Evolutionary conservation across 2,797 vertebrate species (phyloP), one percentile per base, ranked within the genome.

Genomic region (Eulemur coronatus): DNA sequence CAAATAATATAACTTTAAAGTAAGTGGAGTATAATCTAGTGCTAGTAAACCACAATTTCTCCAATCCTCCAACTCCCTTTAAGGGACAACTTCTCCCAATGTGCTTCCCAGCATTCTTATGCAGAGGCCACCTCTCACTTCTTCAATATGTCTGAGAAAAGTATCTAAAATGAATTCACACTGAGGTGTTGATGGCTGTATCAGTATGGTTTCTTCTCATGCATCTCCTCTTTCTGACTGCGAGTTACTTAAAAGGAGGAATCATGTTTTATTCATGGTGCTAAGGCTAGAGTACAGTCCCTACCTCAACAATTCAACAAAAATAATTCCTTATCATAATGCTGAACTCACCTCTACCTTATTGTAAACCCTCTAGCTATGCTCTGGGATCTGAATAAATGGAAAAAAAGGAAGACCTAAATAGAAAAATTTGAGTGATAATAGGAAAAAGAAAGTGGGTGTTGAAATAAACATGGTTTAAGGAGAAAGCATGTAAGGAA

Each of bases 241-340:
- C 84, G 85, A 96, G 67, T 96, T 97, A 96, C 85, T 96, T 96
- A 97, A 96, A 91, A 33, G 33, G 41, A 93, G 73, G n/a, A 75
- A 43, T 96, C 52, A 97, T 96, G 93, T 94, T 96, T 97, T 97
- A 97, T 97, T 97, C 84, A 59, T 96, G 75, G 86, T 87, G 69
- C 50, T 95, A 35, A 89, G 67, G 48, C 76, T 94, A 85, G 48
- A 17, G 17, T 61, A 88, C 12, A 91, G 41, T 84, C 22, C 63
- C 85, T 59, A 72, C 18, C 35, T 73, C 85, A 88, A 93, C 33
- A 57, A 89, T 63, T 92, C 84, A 96, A 67, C n/a, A 91, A 81
- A 86, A 94, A 94, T 2, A 80, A 43, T 93, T 86, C 46, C 38
- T 76, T 89, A 91, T 85, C 59, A 61, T 50, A 84, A 94, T 72